Base-by-base conservation (phyloP, 2,113 vertebrate species). In the Cinclus cinclus region DNA sequence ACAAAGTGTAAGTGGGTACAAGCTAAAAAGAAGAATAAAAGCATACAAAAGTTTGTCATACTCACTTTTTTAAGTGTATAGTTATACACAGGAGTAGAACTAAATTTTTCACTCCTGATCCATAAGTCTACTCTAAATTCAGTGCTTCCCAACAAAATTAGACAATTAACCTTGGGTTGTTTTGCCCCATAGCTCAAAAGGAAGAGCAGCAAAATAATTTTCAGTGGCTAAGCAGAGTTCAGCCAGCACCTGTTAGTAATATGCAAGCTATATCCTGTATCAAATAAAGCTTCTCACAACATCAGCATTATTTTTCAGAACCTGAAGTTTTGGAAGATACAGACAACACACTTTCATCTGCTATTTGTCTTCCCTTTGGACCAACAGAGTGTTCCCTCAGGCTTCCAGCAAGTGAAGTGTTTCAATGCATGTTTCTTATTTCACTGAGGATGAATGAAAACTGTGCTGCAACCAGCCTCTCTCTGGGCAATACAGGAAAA, bases 21-120 rank as follows among this genome's bases (percentile, higher is more conserved):
- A 53, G 39, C 99, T 99, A 89, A 71, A 97, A 95, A 73, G 64
- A 67, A 86, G 50, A 49, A 62, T 39, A 53, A 83, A 92, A 84
- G 18, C 47, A 96, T 33, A 81, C 7, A 86, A 8, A 86, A 70
- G 7, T 67, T 74, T 46, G 31, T 73, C 53, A 75, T 19, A 31
- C 8, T 47, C 11, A 2, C 21, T 25, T 75, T 73, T 81, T 84
- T 9, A 68, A 76, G 25, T 39, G 25, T 35, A 50, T 7, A 76
- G 31, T 53, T 68, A 85, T 6, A 77, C 5, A 60, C 5, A 35
- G 65, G 18, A 63, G 8, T 10, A 82, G 18, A 87, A 83, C 3
- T 37, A 56, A 60, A 6, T 53, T 59, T 37, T 90, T 90, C 39
- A 70, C 4, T 77, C 8, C 22, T 2, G 0, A 23, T 78, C 10